Percentiles rank a stretch among this genome's conserved stretches.
Evolutionary conservation across 2,797 vertebrate species (phyloP).

Genomic region (Molossus alvarezi): DNA sequence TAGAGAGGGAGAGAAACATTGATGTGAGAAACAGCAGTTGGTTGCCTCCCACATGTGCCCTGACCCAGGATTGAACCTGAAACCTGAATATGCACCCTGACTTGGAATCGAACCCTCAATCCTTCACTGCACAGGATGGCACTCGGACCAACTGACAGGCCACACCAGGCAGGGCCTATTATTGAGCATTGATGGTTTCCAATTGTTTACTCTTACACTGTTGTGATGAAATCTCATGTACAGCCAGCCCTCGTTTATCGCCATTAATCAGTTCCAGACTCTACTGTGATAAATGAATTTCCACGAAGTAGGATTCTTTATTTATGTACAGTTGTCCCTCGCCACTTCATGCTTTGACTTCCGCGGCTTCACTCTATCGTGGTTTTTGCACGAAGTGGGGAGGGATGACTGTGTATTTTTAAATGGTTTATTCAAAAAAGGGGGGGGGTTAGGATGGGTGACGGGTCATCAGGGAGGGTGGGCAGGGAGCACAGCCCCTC

Average conservation of each 20-base stretch:
- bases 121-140: not conserved
- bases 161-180: not conserved
- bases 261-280: too few species aligned
- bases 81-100: not conserved
- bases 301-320: too few species aligned
- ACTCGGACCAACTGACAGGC: not conserved
- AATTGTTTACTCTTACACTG: not conserved
- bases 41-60: not conserved
- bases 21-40: not conserved
- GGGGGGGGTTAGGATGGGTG: not conserved
- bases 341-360: too few species aligned
- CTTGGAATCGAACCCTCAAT: not conserved
- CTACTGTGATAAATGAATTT: too few species aligned
- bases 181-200: not conserved
- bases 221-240: not conserved
- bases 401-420: not conserved
- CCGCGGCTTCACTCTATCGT: too few species aligned
- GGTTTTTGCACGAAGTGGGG: too few species aligned
- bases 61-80: not conserved
- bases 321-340: too few species aligned
- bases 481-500: not conserved
- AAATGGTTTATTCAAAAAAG: not conserved
- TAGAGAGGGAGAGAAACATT: not conserved
- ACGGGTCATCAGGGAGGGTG: not conserved
- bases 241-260: too few species aligned